These are phyloP conservation scores for Sesia apiformis DNA, from an alignment of 2,888 invertebrate species.

Conservation along the genomic window DNA sequence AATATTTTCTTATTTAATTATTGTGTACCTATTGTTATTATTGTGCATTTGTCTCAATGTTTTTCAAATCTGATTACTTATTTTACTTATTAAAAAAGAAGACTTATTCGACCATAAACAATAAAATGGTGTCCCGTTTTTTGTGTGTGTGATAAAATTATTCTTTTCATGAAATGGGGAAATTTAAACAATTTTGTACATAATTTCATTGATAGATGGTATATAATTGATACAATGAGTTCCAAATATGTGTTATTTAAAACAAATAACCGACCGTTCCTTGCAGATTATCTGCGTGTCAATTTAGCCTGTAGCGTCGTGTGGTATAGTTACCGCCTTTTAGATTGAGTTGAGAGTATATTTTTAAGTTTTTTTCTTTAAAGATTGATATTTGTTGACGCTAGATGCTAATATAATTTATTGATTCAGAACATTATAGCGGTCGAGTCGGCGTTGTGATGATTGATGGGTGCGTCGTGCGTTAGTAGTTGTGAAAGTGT, in stretches of 20 bases:
- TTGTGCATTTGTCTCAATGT: too few species aligned
- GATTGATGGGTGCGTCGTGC: slow-evolving; percentile 60
- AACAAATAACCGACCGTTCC: slow-evolving; percentile 17
- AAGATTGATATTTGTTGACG: slow-evolving; percentile 21
- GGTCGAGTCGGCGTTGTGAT: slow-evolving; percentile 33
- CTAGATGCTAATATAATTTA: slow-evolving; percentile 15
- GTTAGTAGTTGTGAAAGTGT: slow-evolving; percentile 69
- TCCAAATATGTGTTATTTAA: slow-evolving; percentile 19
- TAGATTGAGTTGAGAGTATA: slow-evolving; percentile 46
- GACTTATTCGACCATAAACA: slow-evolving; percentile 53
- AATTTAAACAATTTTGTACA: slow-evolving; percentile 24
- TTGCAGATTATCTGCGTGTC: slow-evolving; percentile 50
- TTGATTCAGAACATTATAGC: slow-evolving; percentile 26
- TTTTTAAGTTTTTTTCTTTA: slow-evolving; percentile 29
- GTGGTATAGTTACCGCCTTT: slow-evolving; percentile 55
- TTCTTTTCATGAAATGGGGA: slow-evolving; percentile 52
- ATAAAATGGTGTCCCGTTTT: slow-evolving; percentile 73
- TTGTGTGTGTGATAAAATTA: slow-evolving; percentile 70
- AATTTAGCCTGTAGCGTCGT: slow-evolving; percentile 60
- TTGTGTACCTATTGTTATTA: too few species aligned
- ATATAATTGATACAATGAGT: slow-evolving; percentile 21
- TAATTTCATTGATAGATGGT: slow-evolving; percentile 16
- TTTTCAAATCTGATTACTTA: too few species aligned
- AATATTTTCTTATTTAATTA: too few species aligned
- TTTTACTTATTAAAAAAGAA: background rate